Evolutionary conservation across 2,113 vertebrate species (phyloP), one percentile per base, ranked within the genome.

Genomic region (Arothron firmamentum): DNA sequence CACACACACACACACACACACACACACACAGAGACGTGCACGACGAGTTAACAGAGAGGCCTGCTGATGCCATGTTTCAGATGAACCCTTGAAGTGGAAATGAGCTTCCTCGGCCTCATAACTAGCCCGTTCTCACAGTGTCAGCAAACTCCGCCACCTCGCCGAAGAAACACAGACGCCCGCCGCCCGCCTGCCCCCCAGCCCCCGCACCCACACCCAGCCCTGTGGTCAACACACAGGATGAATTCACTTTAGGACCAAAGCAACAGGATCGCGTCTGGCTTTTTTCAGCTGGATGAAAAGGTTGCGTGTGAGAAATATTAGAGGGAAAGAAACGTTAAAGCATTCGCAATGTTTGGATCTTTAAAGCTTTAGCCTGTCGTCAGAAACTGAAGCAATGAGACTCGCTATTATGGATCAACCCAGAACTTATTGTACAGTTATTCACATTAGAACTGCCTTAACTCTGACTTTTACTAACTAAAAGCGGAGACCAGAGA

Each of bases 61-160:
- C 82, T 89, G 88, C 89, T 90, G 89, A 90, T 90, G 87, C 87
- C 79, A 85, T 83, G 85, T 84, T 86, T 87, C 84, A 87, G 82
- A 75, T 79, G 70, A 83, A 79, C 80, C 80, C 85, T 90, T 89
- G 88, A 91, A 88, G 88, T 89, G 88, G 85, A 88, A 91, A 89
- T 90, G 73, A 91, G 87, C 75, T 82, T 80, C 78, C 74, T 78
- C 57, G 43, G 65, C 75, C 79, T 86, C 72, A 59, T 84, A 85
- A 86, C 76, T 79, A 82, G 83, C 76, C 82, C 71, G 49, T 85
- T 86, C 84, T 84, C 82, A 87, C 82, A 79, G 83, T 81, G 85
- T 88, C 89, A 90, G 89, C 87, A 88, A 87, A 87, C 74, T 75
- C 62, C 47, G 60, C 70, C 70, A 70, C 49, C 72, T 54, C 56